Base-by-base conservation (phyloP, 2,888 invertebrate species). In the Dicycla oo region DNA sequence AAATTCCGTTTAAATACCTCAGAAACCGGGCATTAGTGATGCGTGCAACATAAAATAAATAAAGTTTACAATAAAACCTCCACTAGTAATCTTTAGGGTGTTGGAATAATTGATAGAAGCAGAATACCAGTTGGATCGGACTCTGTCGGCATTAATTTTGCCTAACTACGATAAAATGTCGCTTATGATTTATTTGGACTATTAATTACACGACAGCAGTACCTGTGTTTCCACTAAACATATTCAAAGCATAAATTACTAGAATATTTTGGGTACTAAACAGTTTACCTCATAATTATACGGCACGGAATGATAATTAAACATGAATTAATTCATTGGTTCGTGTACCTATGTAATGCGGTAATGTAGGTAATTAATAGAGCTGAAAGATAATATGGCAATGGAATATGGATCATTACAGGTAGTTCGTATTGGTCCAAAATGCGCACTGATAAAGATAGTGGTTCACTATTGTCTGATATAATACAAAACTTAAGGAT, bases 71-170 rank as follows among this genome's bases (percentile, higher is more conserved):
- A 61, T 60, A 60, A 84, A 80, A 75, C 81, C 68, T 81, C 68
- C 64, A 56, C 64, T 63, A 76, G 57, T 76, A 61, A 84, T 84
- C 63, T 76, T 71, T 61, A 69, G 43, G 65, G 85, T 65, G 72
- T 75, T 75, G 60, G 54, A 61, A 69, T 77, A 84, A 84, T 84
- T 84, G 69, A 82, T 72, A 40, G 45, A 30, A 71, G n/a, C 58
- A 56, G 58, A 81, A 67, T 61, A 74, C 47, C 18, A 47, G 56
- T n/a, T 23, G 51, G 65, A 49, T 67, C 40, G 63, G 38, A 54
- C 51, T 70, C 38, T 63, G 70, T 30, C 49, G 56, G 40, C 69
- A 81, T 80, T 80, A 77, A 84, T 80, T 78, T 70, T 49, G 43
- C 62, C 61, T 70, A 72, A 74, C 69, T 78, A 73, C 57, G 66